Evolutionary conservation across 2,113 vertebrate species (phyloP).

Genomic region (Lepisosteus oculatus): DNA sequence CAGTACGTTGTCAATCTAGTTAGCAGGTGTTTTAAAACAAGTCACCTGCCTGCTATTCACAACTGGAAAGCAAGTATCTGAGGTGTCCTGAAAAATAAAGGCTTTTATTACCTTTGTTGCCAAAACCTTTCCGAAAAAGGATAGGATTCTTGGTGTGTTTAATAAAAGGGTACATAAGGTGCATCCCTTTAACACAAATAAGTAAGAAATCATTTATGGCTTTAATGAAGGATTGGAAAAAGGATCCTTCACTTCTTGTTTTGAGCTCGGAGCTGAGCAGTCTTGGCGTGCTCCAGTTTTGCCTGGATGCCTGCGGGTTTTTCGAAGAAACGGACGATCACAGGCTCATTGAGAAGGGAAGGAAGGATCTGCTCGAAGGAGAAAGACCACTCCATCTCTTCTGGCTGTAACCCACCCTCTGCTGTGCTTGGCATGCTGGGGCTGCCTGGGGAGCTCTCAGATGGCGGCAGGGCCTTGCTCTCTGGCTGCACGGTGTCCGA

Average conservation of each 20-base stretch:
- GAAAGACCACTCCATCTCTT: constrained; percentile 84
- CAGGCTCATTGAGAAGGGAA: constrained; percentile 88
- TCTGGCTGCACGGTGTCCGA: constrained; percentile 31
- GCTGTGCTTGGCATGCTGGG: constrained; percentile 35
- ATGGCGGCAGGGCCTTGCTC: constrained; percentile 25
- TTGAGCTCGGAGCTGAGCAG: constrained; percentile 75
- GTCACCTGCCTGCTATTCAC: too few relatives aligned
- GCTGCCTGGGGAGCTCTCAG: constrained; percentile 27
- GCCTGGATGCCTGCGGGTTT: constrained; percentile 71
- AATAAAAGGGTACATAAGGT: too few relatives aligned
- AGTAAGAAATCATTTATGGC: constrained; percentile 27
- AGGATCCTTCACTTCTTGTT: constrained; percentile 40
- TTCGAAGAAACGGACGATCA: constrained; percentile 87
- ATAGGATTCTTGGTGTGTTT: too few relatives aligned
- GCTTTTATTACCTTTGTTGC: too few relatives aligned
- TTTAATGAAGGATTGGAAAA: constrained; percentile 19
- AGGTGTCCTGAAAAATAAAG: too few relatives aligned
- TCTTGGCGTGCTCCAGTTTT: constrained; percentile 72
- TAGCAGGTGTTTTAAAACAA: too few relatives aligned
- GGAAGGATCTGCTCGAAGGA: constrained; percentile 95
- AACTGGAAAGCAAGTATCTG: too few relatives aligned
- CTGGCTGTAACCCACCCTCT: constrained; percentile 24
- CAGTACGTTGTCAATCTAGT: too few relatives aligned
- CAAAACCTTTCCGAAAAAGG: too few relatives aligned
- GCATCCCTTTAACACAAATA: neutral